These are phyloP conservation scores for Muscina levida DNA, from an alignment of 2,888 invertebrate genomes.

Conservation along the genomic window DNA sequence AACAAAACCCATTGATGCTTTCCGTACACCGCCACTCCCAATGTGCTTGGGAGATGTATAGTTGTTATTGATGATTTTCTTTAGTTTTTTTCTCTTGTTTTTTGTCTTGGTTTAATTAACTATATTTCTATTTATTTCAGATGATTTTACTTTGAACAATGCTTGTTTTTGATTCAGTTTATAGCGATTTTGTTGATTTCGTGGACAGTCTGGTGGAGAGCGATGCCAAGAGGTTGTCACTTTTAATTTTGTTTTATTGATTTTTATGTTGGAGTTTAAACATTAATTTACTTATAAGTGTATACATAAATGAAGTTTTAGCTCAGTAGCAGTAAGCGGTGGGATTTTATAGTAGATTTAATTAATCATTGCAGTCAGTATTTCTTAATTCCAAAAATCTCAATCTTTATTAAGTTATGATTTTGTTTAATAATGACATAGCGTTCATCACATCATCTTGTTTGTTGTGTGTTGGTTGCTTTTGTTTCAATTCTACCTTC, in stretches of 20 bases:
- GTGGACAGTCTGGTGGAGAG: conserved; percentile 56
- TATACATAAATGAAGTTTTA: no score
- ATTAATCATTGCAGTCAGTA: no score
- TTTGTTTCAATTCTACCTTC: no score
- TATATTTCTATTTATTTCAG: conserved; percentile 48
- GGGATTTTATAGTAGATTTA: no score
- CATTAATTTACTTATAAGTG: no score
- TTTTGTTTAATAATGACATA: no score
- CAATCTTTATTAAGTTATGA: no score
- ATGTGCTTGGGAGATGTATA: no score
- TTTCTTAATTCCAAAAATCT: no score
- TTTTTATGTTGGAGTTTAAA: conserved; percentile 24
- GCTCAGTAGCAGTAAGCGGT: no score
- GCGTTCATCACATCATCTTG: no score
- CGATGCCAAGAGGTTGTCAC: conserved; percentile 61
- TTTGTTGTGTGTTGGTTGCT: no score
- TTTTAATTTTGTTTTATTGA: conserved; percentile 30
- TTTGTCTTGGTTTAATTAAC: conserved; percentile 24
- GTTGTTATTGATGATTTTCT: not conserved
- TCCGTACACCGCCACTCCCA: conserved; percentile 1
- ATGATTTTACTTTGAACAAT: conserved; percentile 51
- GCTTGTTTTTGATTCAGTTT: conserved; percentile 56
- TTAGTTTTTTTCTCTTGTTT: not conserved
- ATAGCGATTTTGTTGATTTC: conserved; percentile 58
- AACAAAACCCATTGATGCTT: not conserved